Evolutionary conservation across 2,888 invertebrate species (phyloP), one percentile per base, ranked within the genome.

Genomic region (Amphipyra tragopoginis): DNA sequence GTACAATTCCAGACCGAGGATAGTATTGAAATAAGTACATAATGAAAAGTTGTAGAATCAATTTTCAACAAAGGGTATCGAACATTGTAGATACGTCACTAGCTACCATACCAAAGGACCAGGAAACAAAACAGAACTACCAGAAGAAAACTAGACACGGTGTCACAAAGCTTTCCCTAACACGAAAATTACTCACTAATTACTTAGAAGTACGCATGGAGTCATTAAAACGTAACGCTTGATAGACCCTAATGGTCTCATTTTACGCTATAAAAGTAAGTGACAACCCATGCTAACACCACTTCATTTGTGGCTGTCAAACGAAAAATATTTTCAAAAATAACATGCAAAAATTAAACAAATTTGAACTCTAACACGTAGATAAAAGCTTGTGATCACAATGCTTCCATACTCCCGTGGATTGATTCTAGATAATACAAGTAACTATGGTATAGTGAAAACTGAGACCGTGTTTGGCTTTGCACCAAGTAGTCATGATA

Each of bases 371-470:
- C 54, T 50, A 62, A 55, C 15, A n/a, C 40, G 10, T 8, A 26
- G 48, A 14, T 50, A 60, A 44, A 57, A 33, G 15, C 21, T 21
- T 21, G 1, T 39, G 13, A 6, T 44, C n/a, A 80, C 78, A 66
- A 93, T 92, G 91, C 66, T 92, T 10, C 90, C 91, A 0, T 91
- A 91, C 44, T 86, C 91, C 0, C 84, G 86, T 8, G 89, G 88
- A 0, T 53, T 91, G 1, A 85, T 92, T 34, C 64, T 90, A 15
- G 89, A 91, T 58, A 90, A 86, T 42, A 60, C 86, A 0, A 91
- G 83, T 71, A 89, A 92, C 62, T 91, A 90, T 66, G 89, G 91
- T 0, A 89, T 91, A 58, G 87, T 92, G 15, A 93, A 92, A 57
- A 92, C 91, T 0, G 92, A 93, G 63, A 86, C 90, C 0, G 65